These are phyloP conservation scores for Manis pentadactyla DNA, from an alignment of 2,797 vertebrate genomes.

Conservation along the genomic window DNA sequence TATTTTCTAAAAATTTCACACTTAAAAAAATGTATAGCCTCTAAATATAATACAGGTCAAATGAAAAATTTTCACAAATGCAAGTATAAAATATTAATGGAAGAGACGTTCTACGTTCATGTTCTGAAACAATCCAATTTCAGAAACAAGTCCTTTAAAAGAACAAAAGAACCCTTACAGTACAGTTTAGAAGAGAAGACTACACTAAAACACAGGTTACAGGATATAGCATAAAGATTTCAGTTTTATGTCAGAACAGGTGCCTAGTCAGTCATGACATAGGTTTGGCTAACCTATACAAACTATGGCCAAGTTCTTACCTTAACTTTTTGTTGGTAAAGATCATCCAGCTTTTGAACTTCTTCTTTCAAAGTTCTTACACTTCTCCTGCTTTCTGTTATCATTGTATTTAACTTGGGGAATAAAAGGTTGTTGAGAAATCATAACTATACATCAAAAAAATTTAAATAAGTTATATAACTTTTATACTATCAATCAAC, in stretches of 20 bases:
- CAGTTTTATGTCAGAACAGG: not conserved
- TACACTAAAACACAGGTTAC: not conserved
- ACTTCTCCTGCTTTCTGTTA: constrained; percentile 84
- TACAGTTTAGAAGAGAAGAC: not conserved
- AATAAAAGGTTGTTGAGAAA: constrained; percentile 67
- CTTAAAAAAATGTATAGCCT: not conserved
- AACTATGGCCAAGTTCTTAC: constrained; percentile 68
- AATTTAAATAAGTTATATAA: not conserved
- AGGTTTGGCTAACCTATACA: not conserved
- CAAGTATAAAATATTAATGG: not conserved
- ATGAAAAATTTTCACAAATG: not conserved
- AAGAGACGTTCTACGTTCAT: not conserved
- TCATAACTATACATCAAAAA: constrained; percentile 32
- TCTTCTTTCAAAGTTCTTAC: constrained; percentile 86
- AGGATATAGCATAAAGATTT: not conserved
- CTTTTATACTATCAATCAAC: constrained; percentile 29
- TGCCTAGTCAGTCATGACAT: not conserved
- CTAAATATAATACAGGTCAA: not conserved
- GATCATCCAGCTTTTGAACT: constrained; percentile 88
- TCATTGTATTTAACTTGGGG: constrained; percentile 86
- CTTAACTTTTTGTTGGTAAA: constrained; percentile 87
- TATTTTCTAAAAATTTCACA: constrained; percentile 41
- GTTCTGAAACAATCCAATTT: not conserved
- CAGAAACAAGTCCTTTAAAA: constrained; percentile 21
- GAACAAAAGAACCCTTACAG: not conserved